Conservation (phyloP, 2,113 vertebrate genomes). For the Hyperopisus bebe region DNA sequence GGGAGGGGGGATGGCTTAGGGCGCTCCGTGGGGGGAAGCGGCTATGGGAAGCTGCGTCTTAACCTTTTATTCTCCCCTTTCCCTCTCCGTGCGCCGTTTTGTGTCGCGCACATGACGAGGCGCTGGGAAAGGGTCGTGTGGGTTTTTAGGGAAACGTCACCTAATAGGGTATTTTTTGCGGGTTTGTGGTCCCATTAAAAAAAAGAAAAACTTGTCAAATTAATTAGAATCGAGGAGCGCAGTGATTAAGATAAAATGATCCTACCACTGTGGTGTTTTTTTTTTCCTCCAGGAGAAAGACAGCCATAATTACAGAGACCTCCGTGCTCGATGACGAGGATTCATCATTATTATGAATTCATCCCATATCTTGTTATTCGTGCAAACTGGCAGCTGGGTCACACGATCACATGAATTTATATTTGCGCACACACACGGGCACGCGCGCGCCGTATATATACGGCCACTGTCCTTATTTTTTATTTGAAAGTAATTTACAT, state of each 20-base stretch:
- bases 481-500: conserved; percentile 1
- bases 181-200: conserved; percentile 35
- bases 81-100: conserved; percentile 14
- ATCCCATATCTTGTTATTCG: background rate
- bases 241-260: conserved; percentile 65
- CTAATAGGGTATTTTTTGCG: conserved; percentile 54
- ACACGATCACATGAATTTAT: conserved; percentile 3
- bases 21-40: conserved; percentile 48
- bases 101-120: conserved; percentile 36
- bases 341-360: conserved; percentile 46
- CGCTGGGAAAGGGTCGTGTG: conserved; percentile 31
- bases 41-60: conserved; percentile 47
- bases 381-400: conserved; percentile 1
- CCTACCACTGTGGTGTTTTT: conserved; percentile 26
- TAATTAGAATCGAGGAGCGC: conserved; percentile 61
- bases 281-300: conserved; percentile 42
- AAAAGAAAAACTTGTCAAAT: conserved; percentile 58
- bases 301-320: conserved; percentile 59
- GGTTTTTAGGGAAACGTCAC: conserved; percentile 41
- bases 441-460: background rate
- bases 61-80: conserved; percentile 32
- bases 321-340: conserved; percentile 42
- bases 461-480: background rate
- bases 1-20: conserved; percentile 57
- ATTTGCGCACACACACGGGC: background rate